Conservation (phyloP, 2,888 invertebrate genomes). For the Thereva nobilitata region DNA sequence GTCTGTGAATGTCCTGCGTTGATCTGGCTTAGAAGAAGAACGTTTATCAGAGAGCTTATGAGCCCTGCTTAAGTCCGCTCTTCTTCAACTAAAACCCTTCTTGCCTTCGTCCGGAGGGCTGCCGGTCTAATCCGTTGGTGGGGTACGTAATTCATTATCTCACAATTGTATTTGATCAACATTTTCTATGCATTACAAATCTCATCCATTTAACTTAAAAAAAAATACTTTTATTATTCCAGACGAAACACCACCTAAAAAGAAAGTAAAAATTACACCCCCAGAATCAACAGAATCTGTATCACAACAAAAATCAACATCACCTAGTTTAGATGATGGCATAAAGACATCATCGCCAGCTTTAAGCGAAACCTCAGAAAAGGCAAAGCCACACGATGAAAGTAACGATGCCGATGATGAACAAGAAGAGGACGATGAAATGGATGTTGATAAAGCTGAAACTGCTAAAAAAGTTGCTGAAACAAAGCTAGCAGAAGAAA, state of each 20-base stretch:
- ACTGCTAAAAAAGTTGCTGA: constrained; percentile 43
- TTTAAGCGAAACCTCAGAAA: constrained; percentile 37
- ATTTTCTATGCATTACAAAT: background rate
- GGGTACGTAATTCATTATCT: too few species aligned
- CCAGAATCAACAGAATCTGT: constrained; percentile 42
- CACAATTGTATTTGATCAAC: too few species aligned
- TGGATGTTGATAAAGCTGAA: constrained; percentile 37
- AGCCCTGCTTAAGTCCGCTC: too few species aligned
- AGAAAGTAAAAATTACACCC: constrained; percentile 43
- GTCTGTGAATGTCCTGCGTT: too few species aligned
- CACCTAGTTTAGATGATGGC: constrained; percentile 39
- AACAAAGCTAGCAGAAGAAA: constrained; percentile 52
- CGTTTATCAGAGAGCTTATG: too few species aligned
- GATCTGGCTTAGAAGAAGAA: too few species aligned
- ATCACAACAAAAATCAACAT: constrained; percentile 41
- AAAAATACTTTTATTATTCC: background rate
- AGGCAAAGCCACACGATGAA: constrained; percentile 43
- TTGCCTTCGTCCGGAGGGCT: too few species aligned
- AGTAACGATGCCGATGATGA: constrained; percentile 46
- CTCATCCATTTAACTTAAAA: background rate
- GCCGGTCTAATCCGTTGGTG: too few species aligned
- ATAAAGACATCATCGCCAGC: constrained; percentile 47
- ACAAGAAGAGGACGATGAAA: constrained; percentile 44
- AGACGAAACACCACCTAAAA: constrained; percentile 45
- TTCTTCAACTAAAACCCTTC: too few species aligned